phyloP scores from a whole-genome alignment of 2,888 invertebrate species.

The Aelia acuminata region DNA sequence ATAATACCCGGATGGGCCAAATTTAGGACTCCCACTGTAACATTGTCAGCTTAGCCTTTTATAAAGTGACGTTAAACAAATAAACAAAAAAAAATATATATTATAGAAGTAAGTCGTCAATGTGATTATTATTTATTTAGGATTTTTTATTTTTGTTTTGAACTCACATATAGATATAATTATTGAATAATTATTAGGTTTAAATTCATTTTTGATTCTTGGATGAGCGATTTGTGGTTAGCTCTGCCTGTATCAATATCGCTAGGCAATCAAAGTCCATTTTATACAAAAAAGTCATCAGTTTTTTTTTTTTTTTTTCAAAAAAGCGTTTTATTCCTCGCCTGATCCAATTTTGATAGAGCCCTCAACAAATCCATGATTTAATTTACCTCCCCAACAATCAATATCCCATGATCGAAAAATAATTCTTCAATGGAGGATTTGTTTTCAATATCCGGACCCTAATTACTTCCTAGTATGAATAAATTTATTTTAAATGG shows the following conservation, averaged over 20 bases:
- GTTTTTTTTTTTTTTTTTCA: background rate
- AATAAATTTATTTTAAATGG: background rate
- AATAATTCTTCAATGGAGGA: background rate
- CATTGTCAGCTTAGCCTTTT: too few species aligned
- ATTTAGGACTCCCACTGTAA: too few species aligned
- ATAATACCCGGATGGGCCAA: too few species aligned
- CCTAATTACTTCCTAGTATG: background rate
- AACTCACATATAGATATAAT: too few species aligned
- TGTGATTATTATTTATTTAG: too few species aligned
- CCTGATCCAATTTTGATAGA: constrained; percentile 18
- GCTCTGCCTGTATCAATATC: background rate
- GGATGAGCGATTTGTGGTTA: background rate
- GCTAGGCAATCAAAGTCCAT: background rate
- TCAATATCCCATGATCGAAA: constrained; percentile 27
- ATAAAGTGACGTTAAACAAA: too few species aligned
- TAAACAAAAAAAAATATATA: too few species aligned
- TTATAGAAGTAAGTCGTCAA: too few species aligned
- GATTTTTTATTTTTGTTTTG: too few species aligned
- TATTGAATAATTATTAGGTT: background rate
- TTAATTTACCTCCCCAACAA: background rate
- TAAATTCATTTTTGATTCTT: background rate
- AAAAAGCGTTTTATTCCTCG: background rate
- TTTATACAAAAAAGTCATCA: background rate
- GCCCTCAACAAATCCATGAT: background rate
- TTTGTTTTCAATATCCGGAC: constrained; percentile 16